These are phyloP conservation scores for Steatornis caripensis DNA, from an alignment of 2,113 vertebrate species.

Conservation along the genomic window DNA sequence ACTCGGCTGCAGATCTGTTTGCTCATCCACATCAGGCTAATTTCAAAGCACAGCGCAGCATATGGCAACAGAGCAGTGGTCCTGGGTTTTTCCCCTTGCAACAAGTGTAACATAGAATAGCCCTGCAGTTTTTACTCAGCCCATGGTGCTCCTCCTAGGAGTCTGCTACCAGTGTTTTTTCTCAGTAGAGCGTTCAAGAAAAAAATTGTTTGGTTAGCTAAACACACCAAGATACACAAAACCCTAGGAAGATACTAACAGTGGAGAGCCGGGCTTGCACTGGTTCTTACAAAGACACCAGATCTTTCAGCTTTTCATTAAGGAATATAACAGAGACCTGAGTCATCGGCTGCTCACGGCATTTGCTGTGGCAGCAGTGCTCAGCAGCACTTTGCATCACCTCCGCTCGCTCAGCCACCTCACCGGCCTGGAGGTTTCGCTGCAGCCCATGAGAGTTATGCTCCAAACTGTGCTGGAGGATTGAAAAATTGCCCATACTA, in stretches of 20 bases:
- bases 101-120: background rate
- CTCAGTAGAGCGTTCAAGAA: background rate
- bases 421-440: background rate
- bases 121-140: background rate
- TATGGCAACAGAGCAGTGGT: accelerated
- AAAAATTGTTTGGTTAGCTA: background rate
- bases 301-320: background rate
- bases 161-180: background rate
- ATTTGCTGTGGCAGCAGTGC: background rate
- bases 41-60: accelerated
- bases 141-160: background rate
- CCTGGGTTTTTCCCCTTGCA: background rate
- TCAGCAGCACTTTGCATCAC: background rate
- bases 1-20: background rate
- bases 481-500: background rate
- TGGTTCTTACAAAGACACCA: background rate
- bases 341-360: accelerated
- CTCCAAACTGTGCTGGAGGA: background rate
- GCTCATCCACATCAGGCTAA: background rate
- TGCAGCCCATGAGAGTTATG: background rate
- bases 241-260: background rate
- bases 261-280: background rate
- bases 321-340: background rate
- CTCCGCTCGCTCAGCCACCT: background rate
- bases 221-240: background rate